Percentiles rank a stretch among this genome's conserved stretches.
Evolutionary conservation across 2,888 invertebrate genomes (phyloP).

Genomic region (Scaptomyza cyrtandrae): DNA sequence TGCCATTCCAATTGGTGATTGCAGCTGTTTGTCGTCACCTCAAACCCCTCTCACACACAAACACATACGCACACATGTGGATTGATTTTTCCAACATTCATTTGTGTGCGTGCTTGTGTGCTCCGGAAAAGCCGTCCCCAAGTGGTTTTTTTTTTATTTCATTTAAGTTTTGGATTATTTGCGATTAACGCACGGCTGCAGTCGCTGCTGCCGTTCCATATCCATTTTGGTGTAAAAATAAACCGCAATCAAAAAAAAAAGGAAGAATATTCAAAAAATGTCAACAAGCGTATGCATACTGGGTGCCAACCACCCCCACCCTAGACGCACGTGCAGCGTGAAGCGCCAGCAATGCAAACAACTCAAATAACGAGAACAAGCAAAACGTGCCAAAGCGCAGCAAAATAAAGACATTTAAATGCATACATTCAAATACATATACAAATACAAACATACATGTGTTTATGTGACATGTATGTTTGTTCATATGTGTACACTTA

Average conservation of each 20-base stretch:
- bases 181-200: slow-evolving; percentile 60
- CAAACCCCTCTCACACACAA: slow-evolving; percentile 8
- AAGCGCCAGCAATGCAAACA: slow-evolving; percentile 65
- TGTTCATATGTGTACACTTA: slow-evolving; percentile 7
- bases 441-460: neutral
- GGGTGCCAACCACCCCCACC: slow-evolving; percentile 49
- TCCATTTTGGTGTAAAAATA: slow-evolving; percentile 58
- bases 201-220: slow-evolving; percentile 41
- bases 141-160: slow-evolving; percentile 66
- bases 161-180: slow-evolving; percentile 55
- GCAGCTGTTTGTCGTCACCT: slow-evolving; percentile 60
- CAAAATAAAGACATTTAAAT: slow-evolving; percentile 36
- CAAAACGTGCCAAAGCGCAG: slow-evolving; percentile 66
- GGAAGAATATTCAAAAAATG: slow-evolving; percentile 44
- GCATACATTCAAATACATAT: slow-evolving; percentile 1
- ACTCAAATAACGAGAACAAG: slow-evolving; percentile 54
- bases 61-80: slow-evolving; percentile 62
- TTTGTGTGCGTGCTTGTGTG: slow-evolving; percentile 11
- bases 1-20: slow-evolving; percentile 56
- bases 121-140: slow-evolving; percentile 37
- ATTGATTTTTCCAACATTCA: slow-evolving; percentile 73
- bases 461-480: neutral
- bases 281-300: slow-evolving; percentile 62
- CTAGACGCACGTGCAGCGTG: slow-evolving; percentile 60
- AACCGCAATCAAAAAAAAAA: slow-evolving; percentile 33